These are phyloP conservation scores for Amphipoea lucens DNA, from an alignment of 2,888 invertebrate species.

Conservation along the genomic window DNA sequence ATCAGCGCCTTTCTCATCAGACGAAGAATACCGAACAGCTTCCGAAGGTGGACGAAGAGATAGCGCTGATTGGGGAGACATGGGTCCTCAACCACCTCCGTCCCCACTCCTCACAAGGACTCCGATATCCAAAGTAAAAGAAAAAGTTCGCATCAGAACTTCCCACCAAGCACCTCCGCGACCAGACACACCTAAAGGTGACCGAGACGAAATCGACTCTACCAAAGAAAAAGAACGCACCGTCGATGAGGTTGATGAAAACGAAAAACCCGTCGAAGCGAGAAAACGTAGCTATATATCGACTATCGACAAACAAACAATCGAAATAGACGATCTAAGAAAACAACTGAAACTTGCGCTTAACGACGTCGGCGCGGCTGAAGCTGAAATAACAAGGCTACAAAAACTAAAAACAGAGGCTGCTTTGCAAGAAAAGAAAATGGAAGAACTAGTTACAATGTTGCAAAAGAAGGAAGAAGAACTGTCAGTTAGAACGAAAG, in stretches of 20 bases:
- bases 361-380: conserved; percentile 91
- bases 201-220: conserved; percentile 89
- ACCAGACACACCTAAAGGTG: conserved; percentile 90
- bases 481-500: conserved; percentile 92
- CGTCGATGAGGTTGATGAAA: conserved; percentile 83
- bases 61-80: conserved; percentile 95
- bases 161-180: conserved; percentile 89
- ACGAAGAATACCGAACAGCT: conserved; percentile 96
- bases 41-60: conserved; percentile 95
- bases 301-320: conserved; percentile 91
- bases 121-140: conserved; percentile 90
- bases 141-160: conserved; percentile 89
- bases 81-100: conserved; percentile 87
- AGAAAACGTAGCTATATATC: conserved; percentile 89
- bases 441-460: conserved; percentile 94
- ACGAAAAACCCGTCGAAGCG: conserved; percentile 87
- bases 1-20: conserved; percentile 94
- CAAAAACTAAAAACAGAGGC: conserved; percentile 93
- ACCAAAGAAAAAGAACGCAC: conserved; percentile 87
- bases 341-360: conserved; percentile 92
- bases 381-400: conserved; percentile 93
- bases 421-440: conserved; percentile 92
- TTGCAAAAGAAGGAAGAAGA: conserved; percentile 95
- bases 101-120: conserved; percentile 91
- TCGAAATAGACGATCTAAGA: conserved; percentile 93